Conservation (phyloP, 2,797 vertebrate genomes). For the Tamandua tetradactyla region DNA sequence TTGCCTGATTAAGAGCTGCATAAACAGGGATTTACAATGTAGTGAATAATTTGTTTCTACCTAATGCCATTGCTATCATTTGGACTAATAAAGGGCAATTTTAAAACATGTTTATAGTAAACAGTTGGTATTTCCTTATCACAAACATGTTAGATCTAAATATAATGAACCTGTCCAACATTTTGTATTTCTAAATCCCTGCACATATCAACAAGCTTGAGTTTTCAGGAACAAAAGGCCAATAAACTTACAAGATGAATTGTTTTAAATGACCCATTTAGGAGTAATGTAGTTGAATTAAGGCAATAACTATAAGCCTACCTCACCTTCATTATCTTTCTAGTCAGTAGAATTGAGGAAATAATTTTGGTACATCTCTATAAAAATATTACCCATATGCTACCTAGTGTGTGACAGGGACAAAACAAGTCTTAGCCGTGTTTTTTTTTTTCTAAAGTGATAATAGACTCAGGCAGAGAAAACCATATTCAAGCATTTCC, state of each 20-base stretch:
- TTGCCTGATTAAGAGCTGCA: no score
- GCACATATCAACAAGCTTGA: background rate
- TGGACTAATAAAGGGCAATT: background rate
- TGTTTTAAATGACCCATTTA: background rate
- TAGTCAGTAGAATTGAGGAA: background rate
- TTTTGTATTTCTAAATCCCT: background rate
- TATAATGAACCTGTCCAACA: background rate
- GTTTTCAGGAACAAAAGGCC: background rate
- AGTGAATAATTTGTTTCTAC: no score
- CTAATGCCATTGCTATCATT: background rate
- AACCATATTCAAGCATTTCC: background rate
- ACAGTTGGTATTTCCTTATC: background rate
- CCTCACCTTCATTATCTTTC: background rate
- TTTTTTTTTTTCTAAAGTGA: background rate
- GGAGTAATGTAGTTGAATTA: background rate
- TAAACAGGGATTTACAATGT: no score
- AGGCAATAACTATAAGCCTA: background rate
- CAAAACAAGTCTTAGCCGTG: background rate
- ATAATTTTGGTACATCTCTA: background rate
- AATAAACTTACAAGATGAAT: background rate
- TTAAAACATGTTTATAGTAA: background rate
- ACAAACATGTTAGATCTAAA: background rate
- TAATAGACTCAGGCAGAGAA: background rate
- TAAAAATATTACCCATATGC: background rate
- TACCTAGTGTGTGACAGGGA: background rate